These are phyloP conservation scores for Microtus ochrogaster DNA, from an alignment of 2,113 vertebrate genomes.

Conservation along the genomic window DNA sequence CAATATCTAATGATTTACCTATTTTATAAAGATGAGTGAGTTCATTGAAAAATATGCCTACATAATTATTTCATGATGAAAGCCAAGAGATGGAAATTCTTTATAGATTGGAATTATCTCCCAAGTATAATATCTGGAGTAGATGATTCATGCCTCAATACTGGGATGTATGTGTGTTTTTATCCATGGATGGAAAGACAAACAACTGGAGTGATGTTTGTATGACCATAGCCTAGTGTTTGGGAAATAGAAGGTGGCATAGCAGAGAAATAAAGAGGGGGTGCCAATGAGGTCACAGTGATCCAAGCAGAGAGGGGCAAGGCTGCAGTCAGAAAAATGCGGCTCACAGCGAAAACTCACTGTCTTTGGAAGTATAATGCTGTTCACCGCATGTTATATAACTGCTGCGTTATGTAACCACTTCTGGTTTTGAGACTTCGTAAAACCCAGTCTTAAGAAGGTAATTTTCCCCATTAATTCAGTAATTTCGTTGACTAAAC, in stretches of 20 bases:
- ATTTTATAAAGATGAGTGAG: conserved; percentile 14
- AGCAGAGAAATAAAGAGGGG: neutral
- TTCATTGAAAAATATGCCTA: neutral
- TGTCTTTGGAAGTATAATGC: conserved; percentile 41
- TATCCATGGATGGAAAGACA: neutral
- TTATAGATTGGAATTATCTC: neutral
- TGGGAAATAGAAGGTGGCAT: neutral
- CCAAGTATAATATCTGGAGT: neutral
- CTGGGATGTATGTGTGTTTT: neutral
- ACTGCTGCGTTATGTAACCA: conserved; percentile 65
- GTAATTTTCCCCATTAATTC: conserved; percentile 77
- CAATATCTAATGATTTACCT: neutral
- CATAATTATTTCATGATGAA: neutral
- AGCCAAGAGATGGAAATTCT: conserved; percentile 16
- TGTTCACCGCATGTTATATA: conserved; percentile 56
- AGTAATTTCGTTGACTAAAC: conserved; percentile 77
- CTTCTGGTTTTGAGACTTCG: conserved; percentile 63
- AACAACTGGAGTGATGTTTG: neutral
- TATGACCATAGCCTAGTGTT: neutral
- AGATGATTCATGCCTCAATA: neutral
- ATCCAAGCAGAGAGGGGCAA: neutral
- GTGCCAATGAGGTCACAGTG: neutral
- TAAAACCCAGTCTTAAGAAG: conserved; percentile 69
- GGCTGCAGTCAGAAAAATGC: neutral
- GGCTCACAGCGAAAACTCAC: neutral